A percentile compares a stretch with the other conserved stretches of the same genome.
phyloP scores from a whole-genome alignment of 2,797 vertebrate species.

The Sebastes cheni region DNA sequence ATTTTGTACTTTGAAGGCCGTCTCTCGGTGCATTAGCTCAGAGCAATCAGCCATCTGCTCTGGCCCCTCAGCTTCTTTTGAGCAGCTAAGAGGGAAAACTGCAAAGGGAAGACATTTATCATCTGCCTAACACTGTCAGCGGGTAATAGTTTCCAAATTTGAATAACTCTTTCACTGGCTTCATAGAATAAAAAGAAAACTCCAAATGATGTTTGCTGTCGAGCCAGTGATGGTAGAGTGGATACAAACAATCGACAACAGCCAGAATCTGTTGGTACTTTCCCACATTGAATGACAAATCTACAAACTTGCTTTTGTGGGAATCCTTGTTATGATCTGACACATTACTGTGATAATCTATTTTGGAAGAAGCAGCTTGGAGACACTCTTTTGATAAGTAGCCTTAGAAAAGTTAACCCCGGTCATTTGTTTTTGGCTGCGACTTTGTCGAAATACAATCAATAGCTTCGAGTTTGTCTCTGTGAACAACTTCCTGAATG shows the following conservation, averaged over 20 bases:
- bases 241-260: not conserved
- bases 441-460: not conserved
- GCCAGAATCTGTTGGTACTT: conserved; percentile 2
- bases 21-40: conserved; percentile 17
- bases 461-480: not conserved
- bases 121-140: not conserved
- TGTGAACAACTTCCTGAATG: not conserved
- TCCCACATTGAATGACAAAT: not conserved
- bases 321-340: not conserved
- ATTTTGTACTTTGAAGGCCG: not conserved
- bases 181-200: not conserved
- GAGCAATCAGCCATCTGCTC: conserved; percentile 43
- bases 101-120: conserved; percentile 9
- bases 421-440: not conserved
- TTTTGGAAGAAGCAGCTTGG: not conserved
- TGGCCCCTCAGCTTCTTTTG: not conserved
- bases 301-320: not conserved
- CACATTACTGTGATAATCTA: not conserved
- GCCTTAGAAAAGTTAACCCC: not conserved
- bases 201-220: not conserved
- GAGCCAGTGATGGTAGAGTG: not conserved
- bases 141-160: not conserved
- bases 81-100: not conserved
- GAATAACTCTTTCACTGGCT: not conserved
- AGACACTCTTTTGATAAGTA: not conserved